These are phyloP conservation scores for Fratercula arctica DNA, from an alignment of 2,797 vertebrate species.

Conservation along the genomic window DNA sequence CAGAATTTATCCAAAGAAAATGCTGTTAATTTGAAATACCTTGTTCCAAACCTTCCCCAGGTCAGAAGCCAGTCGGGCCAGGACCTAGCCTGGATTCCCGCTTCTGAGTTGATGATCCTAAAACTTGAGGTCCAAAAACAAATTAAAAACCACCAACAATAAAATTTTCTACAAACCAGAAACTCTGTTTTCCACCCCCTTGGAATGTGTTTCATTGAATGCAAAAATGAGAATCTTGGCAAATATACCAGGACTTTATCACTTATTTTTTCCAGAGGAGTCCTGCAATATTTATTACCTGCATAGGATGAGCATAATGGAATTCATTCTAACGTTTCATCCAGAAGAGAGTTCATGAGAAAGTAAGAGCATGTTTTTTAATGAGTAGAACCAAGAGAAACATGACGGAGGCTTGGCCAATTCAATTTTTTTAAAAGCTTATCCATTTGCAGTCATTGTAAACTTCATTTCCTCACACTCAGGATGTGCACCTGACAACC, in stretches of 20 bases:
- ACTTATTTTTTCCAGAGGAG: background rate
- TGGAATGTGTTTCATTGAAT: background rate
- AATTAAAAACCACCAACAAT: background rate
- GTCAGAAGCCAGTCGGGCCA: background rate
- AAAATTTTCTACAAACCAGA: background rate
- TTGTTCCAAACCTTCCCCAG: background rate
- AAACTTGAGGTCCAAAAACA: background rate
- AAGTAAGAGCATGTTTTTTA: slow-evolving; percentile 16
- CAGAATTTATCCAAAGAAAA: background rate
- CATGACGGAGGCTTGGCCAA: background rate
- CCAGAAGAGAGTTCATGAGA: background rate
- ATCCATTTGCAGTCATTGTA: background rate
- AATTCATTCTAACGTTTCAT: background rate
- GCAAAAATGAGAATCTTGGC: background rate
- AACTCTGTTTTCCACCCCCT: background rate
- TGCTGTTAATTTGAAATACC: background rate
- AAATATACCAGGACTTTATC: slow-evolving; percentile 7
- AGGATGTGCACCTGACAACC: background rate
- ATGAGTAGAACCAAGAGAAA: background rate
- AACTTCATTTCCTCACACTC: background rate
- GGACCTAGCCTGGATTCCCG: background rate
- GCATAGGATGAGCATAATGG: background rate
- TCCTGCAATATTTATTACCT: slow-evolving; percentile 37
- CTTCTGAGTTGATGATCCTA: background rate
- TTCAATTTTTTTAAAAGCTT: background rate